Evolutionary conservation across 2,113 vertebrate genomes (phyloP), one percentile per base, ranked within the genome.

Genomic region (Dipodomys merriami): DNA sequence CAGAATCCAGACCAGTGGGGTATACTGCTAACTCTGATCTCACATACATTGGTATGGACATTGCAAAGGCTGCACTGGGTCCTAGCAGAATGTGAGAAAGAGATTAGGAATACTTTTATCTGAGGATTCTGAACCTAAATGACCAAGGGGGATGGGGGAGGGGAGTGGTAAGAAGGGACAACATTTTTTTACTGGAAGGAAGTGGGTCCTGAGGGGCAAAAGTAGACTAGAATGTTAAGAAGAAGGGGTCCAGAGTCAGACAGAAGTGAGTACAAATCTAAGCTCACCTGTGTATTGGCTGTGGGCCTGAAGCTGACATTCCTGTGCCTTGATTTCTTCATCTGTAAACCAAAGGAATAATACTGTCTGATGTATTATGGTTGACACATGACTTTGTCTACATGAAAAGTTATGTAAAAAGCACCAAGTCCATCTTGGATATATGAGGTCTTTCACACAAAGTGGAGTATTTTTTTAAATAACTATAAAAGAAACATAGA

Each of bases 291-390:
- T 3, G 15, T 23, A 30, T 44, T 35, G 23, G 57, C n/a, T n/a
- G 2, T 11, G 8, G 9, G 8, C 65, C 13, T 46, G 18, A 20
- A 86, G 25, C 20, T 53, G 57, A 83, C 2, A 78, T 84, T 79
- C 88, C 22, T 35, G 39, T 87, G 57, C 35, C 79, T 88, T 25
- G 27, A 27, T 53, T 88, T 88, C n/a, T 74, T 88, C 25, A 84
- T 27, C 80, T 65, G n/a, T 27, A 95, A 84, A 46, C 30, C 73
- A 30, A 74, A 67, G 30, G 64, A 25, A 23, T 44, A 84, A 62
- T 57, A 86, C 33, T 57, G 29, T 49, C 4, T 33, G 65, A 23
- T 39, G 6, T 83, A 30, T 62, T 39, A 27, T 8, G 69, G 8
- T 44, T 74, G 12, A 65, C 22, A n/a, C 0, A 0, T 18, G 39